These are phyloP conservation scores for Acanthaster planci DNA, from an alignment of 35 echinoderm and acorn worm genomes.

Conservation along the genomic window DNA sequence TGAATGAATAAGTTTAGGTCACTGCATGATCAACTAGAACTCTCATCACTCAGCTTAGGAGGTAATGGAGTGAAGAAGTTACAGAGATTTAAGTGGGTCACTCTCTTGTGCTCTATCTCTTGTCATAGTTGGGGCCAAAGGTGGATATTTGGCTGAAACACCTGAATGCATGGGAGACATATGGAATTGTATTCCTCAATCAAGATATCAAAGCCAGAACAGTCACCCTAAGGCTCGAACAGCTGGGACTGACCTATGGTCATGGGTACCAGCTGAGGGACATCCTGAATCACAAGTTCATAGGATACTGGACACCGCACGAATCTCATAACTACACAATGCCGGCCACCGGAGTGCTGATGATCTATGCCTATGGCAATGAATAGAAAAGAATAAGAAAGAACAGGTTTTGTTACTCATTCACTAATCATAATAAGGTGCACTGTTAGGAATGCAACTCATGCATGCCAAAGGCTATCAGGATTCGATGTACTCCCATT, in stretches of 20 bases:
- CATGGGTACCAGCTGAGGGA: constrained; percentile 46
- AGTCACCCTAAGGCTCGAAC: constrained; percentile 39
- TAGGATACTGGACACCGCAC: constrained; percentile 33
- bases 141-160: constrained; percentile 54
- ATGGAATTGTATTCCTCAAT: constrained; percentile 46
- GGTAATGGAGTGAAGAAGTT: too few relatives aligned
- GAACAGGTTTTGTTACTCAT: too few relatives aligned
- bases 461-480: constrained; percentile 19
- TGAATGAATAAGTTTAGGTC: too few relatives aligned
- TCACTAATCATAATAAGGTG: neutral
- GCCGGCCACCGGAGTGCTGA: constrained; percentile 35
- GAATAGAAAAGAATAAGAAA: constrained; percentile 1
- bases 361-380: constrained; percentile 49
- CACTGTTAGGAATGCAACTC: constrained; percentile 38
- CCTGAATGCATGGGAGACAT: constrained; percentile 33
- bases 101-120: neutral
- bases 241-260: constrained; percentile 45
- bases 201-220: constrained; percentile 21
- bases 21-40: too few relatives aligned
- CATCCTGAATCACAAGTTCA: constrained; percentile 44
- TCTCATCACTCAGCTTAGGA: too few relatives aligned
- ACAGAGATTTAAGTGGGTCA: neutral
- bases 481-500: too few relatives aligned
- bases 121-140: neutral
- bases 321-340: constrained; percentile 25